These are phyloP conservation scores for Deroptyus accipitrinus DNA, from an alignment of 2,113 vertebrate genomes.

Conservation along the genomic window DNA sequence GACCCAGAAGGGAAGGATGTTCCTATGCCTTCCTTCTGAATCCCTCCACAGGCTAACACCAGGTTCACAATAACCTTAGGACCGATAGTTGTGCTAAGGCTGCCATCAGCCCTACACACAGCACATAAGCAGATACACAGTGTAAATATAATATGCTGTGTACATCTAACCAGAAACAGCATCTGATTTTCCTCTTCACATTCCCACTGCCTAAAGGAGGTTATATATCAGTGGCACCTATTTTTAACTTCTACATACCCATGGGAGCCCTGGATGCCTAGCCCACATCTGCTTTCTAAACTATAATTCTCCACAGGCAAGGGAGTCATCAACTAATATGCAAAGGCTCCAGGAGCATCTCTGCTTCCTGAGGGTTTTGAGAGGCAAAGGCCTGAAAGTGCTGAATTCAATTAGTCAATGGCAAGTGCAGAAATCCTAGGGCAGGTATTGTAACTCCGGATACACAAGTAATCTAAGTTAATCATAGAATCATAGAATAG, in stretches of 20 bases:
- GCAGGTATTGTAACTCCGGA: background rate
- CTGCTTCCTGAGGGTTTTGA: background rate
- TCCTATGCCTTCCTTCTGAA: background rate
- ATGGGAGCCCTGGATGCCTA: background rate
- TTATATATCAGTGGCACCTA: background rate
- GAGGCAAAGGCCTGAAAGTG: background rate
- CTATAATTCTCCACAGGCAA: too few species aligned
- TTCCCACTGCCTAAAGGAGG: background rate
- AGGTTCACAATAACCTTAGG: rapidly evolving
- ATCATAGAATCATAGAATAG: too few species aligned
- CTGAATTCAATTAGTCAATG: background rate
- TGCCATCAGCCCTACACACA: background rate
- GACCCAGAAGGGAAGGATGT: background rate
- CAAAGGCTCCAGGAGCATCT: background rate
- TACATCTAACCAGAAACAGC: background rate
- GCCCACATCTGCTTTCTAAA: background rate
- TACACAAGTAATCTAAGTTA: background rate
- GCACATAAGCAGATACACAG: rapidly evolving
- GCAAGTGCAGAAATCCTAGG: background rate
- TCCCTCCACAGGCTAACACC: background rate
- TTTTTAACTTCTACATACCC: background rate
- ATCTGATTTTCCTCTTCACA: background rate
- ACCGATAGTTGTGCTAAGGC: background rate
- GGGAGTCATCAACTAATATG: background rate
- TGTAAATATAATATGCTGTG: background rate